Conservation (phyloP, 2,888 invertebrate genomes). For the Pantelozetes paolii region DNA sequence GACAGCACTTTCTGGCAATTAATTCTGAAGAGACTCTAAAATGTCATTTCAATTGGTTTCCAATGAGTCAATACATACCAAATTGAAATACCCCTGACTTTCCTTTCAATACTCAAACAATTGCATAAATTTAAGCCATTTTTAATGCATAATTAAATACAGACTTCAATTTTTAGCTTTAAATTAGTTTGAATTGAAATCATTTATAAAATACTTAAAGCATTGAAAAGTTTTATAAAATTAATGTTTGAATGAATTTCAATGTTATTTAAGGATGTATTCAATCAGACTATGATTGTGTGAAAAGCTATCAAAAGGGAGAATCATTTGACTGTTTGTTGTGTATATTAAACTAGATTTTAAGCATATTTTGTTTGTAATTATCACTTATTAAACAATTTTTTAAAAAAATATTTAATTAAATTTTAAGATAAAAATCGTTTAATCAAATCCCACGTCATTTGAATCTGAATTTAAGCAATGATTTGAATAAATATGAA, state of each 20-base stretch:
- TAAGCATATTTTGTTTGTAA: neutral
- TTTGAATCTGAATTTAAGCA: neutral
- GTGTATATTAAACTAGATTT: neutral
- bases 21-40: slow-evolving; percentile 35
- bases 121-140: neutral
- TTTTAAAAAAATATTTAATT: slow-evolving; percentile 19
- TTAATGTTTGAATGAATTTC: neutral
- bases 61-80: neutral
- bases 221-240: neutral
- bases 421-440: slow-evolving; percentile 1
- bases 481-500: slow-evolving; percentile 16
- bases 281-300: too few relatives aligned
- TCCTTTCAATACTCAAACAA: neutral
- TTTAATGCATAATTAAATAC: neutral
- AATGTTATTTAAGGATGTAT: neutral
- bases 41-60: slow-evolving; percentile 17
- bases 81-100: neutral
- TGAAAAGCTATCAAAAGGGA: too few relatives aligned
- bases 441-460: neutral
- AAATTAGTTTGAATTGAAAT: neutral
- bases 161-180: neutral
- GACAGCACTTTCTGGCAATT: slow-evolving; percentile 29
- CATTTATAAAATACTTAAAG: neutral
- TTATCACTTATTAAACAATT: slow-evolving; percentile 18
- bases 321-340: neutral